phyloP scores from a whole-genome alignment of 2,888 invertebrate species.

The Aricia artaxerxes region DNA sequence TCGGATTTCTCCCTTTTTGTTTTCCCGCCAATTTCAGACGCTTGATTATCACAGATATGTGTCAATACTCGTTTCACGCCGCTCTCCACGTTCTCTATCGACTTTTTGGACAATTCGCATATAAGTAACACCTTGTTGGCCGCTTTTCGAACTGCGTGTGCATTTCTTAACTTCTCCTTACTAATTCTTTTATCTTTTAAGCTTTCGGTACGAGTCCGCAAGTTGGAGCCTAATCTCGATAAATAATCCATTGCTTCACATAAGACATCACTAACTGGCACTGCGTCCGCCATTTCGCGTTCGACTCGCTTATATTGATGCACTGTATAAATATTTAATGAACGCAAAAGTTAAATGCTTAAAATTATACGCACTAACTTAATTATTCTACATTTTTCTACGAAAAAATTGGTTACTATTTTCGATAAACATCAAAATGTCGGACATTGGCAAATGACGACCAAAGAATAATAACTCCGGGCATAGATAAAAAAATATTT shows the following conservation, averaged over 20 bases:
- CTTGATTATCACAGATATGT: slow-evolving; percentile 52
- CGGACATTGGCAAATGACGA: not conserved
- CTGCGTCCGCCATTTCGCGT: slow-evolving; percentile 62
- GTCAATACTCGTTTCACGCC: slow-evolving; percentile 61
- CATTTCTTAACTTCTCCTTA: slow-evolving; percentile 61
- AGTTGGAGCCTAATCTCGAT: slow-evolving; percentile 69
- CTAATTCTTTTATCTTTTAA: slow-evolving; percentile 63
- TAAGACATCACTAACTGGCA: slow-evolving; percentile 64
- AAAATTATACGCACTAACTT: not conserved
- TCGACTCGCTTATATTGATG: slow-evolving; percentile 30
- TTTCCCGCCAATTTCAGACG: slow-evolving; percentile 51
- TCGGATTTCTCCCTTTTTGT: slow-evolving; percentile 35
- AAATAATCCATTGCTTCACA: slow-evolving; percentile 73
- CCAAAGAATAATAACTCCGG: not conserved
- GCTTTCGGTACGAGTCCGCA: slow-evolving; percentile 63
- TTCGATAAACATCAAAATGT: not conserved
- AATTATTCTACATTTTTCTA: not conserved
- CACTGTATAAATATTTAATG: slow-evolving; percentile 33
- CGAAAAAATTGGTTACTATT: not conserved
- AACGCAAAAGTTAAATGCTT: not conserved
- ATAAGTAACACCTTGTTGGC: slow-evolving; percentile 68
- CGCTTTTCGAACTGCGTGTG: slow-evolving; percentile 67
- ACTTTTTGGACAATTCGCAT: slow-evolving; percentile 73
- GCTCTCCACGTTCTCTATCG: slow-evolving; percentile 67
- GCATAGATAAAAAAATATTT: slow-evolving; percentile 63